Evolutionary conservation across 2,113 vertebrate species (phyloP), one percentile per base, ranked within the genome.

Genomic region (Poeciliopsis occidentalis): DNA sequence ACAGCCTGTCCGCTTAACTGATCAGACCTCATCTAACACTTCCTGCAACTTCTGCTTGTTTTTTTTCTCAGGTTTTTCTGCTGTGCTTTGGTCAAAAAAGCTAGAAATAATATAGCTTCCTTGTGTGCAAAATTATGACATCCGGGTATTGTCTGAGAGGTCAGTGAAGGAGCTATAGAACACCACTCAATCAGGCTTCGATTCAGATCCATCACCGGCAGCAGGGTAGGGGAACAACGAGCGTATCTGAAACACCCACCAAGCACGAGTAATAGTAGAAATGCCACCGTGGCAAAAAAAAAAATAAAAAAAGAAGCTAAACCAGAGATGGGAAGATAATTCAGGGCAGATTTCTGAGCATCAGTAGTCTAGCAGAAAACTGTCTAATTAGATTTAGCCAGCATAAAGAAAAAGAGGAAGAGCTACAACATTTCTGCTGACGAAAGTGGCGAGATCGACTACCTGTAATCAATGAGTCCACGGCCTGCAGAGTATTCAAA

Each of bases 171-270:
- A 71, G 79, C 78, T 26, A 29, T 93, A 84, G 94, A 94, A 95
- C 92, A 94, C 94, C 93, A 85, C 92, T 95, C 91, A 93, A 91
- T 94, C 92, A 92, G 87, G 71, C 81, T 92, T 93, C 83, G 86
- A 91, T 91, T 89, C 82, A 82, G 82, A 79, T 84, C 85, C 76
- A 66, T 86, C 29, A 77, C 72, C 85, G 76, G 73, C 79, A 76
- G 85, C 41, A 41, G 79, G 69, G 81, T 26, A 67, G 61, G 64
- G 61, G 70, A 64, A 64, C 63, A 32, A 61, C 44, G 60, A 82
- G 87, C 75, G 80, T 87, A 87, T 84, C 80, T 85, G 83, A 85
- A 89, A 86, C 83, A 83, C 76, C 86, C 84, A 78, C 70, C 54
- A 85, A 84, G 88, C 69, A 64, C 26, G 37, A 54, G 88, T 91